A percentile compares a stretch with the other conserved stretches of the same genome.
Evolutionary conservation across 1,140 invertebrate genomes (phyloP).

Genomic region (Coenobita brevimanus): DNA sequence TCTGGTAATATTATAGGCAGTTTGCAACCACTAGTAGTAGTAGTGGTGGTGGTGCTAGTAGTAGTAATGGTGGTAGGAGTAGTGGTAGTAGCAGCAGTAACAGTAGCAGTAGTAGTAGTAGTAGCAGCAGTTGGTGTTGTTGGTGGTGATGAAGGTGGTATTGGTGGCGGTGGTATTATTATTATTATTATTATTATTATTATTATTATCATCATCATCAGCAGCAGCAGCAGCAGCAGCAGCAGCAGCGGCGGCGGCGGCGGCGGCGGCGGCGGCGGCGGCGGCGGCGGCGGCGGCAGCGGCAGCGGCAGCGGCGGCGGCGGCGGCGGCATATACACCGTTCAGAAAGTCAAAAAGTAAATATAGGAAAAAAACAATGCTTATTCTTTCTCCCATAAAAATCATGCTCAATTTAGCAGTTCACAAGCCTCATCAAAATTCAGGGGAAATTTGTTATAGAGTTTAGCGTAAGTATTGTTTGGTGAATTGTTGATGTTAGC

Average conservation of each 20-base stretch:
- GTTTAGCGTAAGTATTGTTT: too few relatives aligned
- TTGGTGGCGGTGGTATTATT: neutral
- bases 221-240: neutral
- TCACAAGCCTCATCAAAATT: too few relatives aligned
- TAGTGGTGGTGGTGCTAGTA: neutral
- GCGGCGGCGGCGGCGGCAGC: too few relatives aligned
- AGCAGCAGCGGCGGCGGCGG: neutral
- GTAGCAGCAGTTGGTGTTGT: neutral
- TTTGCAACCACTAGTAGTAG: neutral
- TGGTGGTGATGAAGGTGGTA: too few relatives aligned
- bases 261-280: too few relatives aligned
- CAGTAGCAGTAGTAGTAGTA: conserved; percentile 2
- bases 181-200: neutral
- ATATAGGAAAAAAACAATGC: too few relatives aligned
- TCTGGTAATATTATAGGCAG: neutral
- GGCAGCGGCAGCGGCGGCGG: too few relatives aligned
- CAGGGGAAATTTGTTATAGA: too few relatives aligned
- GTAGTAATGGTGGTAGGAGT: neutral
- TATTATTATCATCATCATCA: neutral
- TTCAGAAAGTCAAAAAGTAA: too few relatives aligned
- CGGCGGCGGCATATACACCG: neutral
- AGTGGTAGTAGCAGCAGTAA: conserved; percentile 1
- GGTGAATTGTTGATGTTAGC: too few relatives aligned
- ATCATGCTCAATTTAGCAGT: too few relatives aligned
- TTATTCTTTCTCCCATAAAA: too few relatives aligned